These are phyloP conservation scores for Sapayoa aenigma DNA, from an alignment of 2,113 vertebrate species.

Conservation along the genomic window DNA sequence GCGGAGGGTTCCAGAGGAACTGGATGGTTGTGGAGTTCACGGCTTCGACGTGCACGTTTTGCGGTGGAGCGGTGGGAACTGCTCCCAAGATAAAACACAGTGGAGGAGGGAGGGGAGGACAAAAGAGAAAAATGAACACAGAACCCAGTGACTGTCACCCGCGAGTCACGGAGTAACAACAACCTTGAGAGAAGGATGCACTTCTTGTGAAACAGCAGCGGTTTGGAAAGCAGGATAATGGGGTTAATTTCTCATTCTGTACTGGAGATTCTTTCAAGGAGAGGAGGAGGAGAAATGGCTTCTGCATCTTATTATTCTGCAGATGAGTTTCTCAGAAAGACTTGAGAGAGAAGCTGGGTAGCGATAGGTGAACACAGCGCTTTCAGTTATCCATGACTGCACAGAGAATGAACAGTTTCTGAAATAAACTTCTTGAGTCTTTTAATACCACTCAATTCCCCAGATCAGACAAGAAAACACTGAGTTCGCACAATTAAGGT, in stretches of 20 bases:
- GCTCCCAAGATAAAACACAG: not conserved
- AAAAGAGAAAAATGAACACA: not conserved
- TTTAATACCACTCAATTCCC: not conserved
- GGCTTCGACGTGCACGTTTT: constrained; percentile 85
- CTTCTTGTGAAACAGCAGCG: not conserved
- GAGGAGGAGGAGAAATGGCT: not conserved
- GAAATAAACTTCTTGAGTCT: not conserved
- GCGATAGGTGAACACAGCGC: constrained; percentile 6
- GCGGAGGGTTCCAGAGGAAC: constrained; percentile 91
- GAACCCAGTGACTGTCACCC: not conserved
- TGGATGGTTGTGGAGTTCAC: constrained; percentile 90
- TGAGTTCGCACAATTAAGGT: not conserved
- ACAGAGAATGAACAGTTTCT: constrained; percentile 10
- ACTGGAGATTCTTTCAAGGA: not conserved
- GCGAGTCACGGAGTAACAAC: not conserved
- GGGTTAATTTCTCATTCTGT: constrained; percentile 42
- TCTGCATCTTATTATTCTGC: not conserved
- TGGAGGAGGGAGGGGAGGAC: not conserved
- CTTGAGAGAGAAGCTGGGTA: not conserved
- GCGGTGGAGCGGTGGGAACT: constrained; percentile 95
- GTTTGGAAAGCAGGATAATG: not conserved
- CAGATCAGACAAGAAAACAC: not conserved
- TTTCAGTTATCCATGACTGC: not conserved
- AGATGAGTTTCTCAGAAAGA: not conserved
- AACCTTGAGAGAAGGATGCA: not conserved